phyloP scores from a whole-genome alignment of 35 echinoderm and acorn worm species.

The Ophioderma brevispina region DNA sequence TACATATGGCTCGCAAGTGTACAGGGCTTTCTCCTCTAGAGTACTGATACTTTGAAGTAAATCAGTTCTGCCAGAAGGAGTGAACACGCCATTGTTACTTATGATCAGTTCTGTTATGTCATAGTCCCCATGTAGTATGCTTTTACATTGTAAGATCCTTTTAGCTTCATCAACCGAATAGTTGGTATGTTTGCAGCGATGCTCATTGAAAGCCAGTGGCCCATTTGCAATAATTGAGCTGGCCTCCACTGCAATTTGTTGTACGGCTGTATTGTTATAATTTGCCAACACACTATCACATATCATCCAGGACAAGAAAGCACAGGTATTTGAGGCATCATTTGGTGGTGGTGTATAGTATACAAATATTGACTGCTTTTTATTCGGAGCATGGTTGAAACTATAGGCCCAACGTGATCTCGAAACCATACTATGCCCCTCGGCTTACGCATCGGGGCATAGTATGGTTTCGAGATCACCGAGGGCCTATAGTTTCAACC shows the following conservation, averaged over 20 bases:
- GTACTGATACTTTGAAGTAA: neutral
- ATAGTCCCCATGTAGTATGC: neutral
- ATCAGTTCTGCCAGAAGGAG: neutral
- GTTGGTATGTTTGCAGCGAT: neutral
- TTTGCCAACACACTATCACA: neutral
- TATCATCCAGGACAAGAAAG: too few relatives aligned
- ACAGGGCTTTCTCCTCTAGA: neutral
- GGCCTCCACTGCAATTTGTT: neutral
- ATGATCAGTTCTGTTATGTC: neutral
- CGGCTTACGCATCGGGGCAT: too few relatives aligned
- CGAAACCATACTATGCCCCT: too few relatives aligned
- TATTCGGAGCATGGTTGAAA: too few relatives aligned
- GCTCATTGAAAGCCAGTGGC: neutral
- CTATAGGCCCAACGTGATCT: too few relatives aligned
- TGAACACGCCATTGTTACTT: neutral
- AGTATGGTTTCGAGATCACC: too few relatives aligned
- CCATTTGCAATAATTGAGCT: neutral
- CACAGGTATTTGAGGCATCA: neutral
- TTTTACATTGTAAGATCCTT: neutral
- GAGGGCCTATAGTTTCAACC: too few relatives aligned
- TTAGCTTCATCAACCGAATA: neutral
- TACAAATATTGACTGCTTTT: too few relatives aligned
- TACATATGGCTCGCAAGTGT: neutral
- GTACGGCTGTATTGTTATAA: neutral
- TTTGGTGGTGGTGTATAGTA: neutral